These are phyloP conservation scores for Bambusicola thoracicus DNA, from an alignment of 2,113 vertebrate species.

Conservation along the genomic window DNA sequence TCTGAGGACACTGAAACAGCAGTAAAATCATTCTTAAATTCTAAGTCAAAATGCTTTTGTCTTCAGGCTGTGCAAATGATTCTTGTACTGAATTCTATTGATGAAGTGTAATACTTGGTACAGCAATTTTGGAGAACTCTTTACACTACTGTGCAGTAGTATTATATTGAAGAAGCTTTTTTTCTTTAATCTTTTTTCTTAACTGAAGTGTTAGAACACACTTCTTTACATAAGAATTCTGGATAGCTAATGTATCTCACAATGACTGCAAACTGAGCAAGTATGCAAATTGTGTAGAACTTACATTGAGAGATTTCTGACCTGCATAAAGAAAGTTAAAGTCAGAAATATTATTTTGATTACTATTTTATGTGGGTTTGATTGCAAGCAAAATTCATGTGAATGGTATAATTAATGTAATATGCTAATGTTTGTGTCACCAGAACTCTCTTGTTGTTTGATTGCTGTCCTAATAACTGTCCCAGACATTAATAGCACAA, in stretches of 20 bases:
- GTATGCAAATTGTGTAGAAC: background rate
- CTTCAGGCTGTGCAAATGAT: background rate
- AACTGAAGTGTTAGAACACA: background rate
- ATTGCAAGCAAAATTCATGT: background rate
- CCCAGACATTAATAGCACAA: background rate
- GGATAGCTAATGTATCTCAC: background rate
- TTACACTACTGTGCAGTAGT: background rate
- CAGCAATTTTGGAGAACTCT: background rate
- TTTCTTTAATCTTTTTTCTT: background rate
- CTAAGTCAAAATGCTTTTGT: background rate
- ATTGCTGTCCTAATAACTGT: background rate
- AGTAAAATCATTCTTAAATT: background rate
- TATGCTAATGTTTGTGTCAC: background rate
- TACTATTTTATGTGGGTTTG: background rate
- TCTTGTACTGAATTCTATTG: background rate
- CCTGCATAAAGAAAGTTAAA: background rate
- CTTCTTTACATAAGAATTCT: background rate
- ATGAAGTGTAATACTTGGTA: background rate
- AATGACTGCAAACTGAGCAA: background rate
- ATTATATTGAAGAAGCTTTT: background rate
- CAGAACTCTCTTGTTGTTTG: background rate
- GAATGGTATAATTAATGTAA: background rate
- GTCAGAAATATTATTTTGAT: background rate
- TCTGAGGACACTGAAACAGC: background rate
- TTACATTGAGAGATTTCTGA: background rate